Evolutionary conservation across 2,797 vertebrate species (phyloP), one percentile per base, ranked within the genome.

Genomic region (Luscinia megarhynchos): DNA sequence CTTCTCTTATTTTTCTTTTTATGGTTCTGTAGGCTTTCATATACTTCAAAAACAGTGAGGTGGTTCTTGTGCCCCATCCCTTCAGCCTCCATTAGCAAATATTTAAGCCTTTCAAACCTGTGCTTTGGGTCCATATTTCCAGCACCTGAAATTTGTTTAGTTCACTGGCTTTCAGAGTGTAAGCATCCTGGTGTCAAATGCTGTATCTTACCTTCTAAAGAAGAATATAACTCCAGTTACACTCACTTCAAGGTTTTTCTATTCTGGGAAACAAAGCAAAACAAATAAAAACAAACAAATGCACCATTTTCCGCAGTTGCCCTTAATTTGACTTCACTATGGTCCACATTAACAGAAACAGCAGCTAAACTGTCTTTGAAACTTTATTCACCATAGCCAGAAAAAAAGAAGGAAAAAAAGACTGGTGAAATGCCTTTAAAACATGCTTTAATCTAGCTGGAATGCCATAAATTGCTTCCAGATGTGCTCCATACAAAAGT

Each of bases 381-480:
- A 98, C 97, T 97, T 98, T 98, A 98, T 97, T 98, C 98, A 97
- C 97, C 97, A 89, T 97, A 97, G 97, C 96, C 97, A 98, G 97
- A 96, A 92, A 94, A 94, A 89, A 72, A 48, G 23, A 96, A 96
- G 88, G 18, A 34, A 95, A 96, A 96, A 98, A 97, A 96, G 95
- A 91, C 97, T 97, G 94, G 97, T 98, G 97, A 98, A 98, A 98
- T 97, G 97, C 97, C 98, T 98, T 98, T 97, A 98, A 98, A 98
- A 98, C 96, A 98, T 96, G 95, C 98, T 98, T 98, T 98, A 98
- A 98, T 98, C 98, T 97, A 96, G 94, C 94, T 97, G 98, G 98
- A 99, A 98, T 98, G 98, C 96, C 95, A 97, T 97, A 98, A 98
- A 99, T 98, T 98, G 97, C 97, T 99, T 98, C 98, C 98, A 99